Base-by-base conservation (phyloP, 2,797 vertebrate genomes). In the Pelochelys cantorii region DNA sequence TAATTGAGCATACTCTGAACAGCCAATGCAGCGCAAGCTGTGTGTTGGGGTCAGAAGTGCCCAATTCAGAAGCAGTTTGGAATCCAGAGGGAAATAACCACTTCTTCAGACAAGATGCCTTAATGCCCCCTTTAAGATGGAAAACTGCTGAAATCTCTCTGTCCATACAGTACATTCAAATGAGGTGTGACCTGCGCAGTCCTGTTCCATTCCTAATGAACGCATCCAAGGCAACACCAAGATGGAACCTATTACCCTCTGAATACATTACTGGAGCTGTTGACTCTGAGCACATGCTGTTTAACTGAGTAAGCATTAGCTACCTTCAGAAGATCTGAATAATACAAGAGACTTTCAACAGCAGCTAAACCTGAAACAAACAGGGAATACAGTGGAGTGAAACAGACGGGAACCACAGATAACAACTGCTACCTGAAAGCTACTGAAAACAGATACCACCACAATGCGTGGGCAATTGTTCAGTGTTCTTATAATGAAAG, bases 91-190 rank as follows among this genome's bases (percentile, higher is more conserved):
- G 77, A 91, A 89, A 77, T 0, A 0, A 74, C 25, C 68, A 17
- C 0, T 55, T 65, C 83, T 15, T 54, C 79, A 74, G 83, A 54
- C 27, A 0, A 27, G 8, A 1, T 11, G 81, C 60, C 42, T 10
- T 31, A 56, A 31, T 56, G 81, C 81, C 31, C 18, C 5, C 81
- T 62, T 77, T 48, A 77, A 52, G 42, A 77, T 27, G 74, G 74
- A 77, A 77, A 52, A 48, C 29, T 48, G 42, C 42, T 77, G 14
- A 25, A 0, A 7, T 82, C 22, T 18, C 65, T 84, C 53, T 82
- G 86, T 48, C 78, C 48, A 1, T 0, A 48, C 1, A 2, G 85
- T 0, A 9, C 14, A 0, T 2, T 18, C 20, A 53, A 81, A 42
- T 0, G 52, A 75, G 68, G n/a, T 3, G 29, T 1, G 79, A 91